Percentiles rank a stretch among this genome's conserved stretches.
phyloP scores from a whole-genome alignment of 2,113 vertebrate species.

The Hippocampus abdominalis region DNA sequence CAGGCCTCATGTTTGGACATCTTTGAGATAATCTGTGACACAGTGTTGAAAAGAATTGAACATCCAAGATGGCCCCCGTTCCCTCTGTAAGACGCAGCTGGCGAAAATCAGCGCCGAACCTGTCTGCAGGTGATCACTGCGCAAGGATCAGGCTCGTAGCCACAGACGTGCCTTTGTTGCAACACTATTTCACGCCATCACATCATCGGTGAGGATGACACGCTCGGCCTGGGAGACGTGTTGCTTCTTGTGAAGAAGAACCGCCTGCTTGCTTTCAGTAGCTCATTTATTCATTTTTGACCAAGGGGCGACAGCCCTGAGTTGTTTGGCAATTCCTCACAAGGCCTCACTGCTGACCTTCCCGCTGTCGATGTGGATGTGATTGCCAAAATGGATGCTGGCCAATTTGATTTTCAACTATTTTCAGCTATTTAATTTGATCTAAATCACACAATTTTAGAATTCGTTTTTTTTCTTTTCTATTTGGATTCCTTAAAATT shows the following conservation, averaged over 20 bases:
- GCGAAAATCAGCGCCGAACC: slow-evolving; percentile 46
- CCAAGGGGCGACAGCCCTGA: background rate
- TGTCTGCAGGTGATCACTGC: slow-evolving; percentile 43
- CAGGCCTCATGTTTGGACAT: slow-evolving; percentile 1
- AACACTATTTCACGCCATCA: slow-evolving; percentile 44
- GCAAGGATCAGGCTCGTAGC: slow-evolving; percentile 19
- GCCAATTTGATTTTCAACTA: too few species aligned
- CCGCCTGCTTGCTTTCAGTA: slow-evolving; percentile 2
- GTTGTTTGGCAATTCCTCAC: too few species aligned
- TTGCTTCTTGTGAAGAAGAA: slow-evolving; percentile 16
- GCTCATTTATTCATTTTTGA: background rate
- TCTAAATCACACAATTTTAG: too few species aligned
- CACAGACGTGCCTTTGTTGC: slow-evolving; percentile 39
- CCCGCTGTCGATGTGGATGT: too few species aligned
- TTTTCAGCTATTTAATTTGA: too few species aligned
- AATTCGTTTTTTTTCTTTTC: too few species aligned
- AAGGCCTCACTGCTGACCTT: too few species aligned
- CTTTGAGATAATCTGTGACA: slow-evolving; percentile 22
- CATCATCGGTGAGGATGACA: slow-evolving; percentile 11
- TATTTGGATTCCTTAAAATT: too few species aligned
- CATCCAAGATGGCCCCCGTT: slow-evolving; percentile 12
- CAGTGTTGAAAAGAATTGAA: slow-evolving; percentile 19
- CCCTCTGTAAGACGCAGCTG: slow-evolving; percentile 16
- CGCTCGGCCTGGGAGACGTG: slow-evolving; percentile 13
- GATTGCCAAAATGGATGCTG: too few species aligned